Base-by-base conservation (phyloP, 2,888 invertebrate genomes). In the Horisme vitalbata region DNA sequence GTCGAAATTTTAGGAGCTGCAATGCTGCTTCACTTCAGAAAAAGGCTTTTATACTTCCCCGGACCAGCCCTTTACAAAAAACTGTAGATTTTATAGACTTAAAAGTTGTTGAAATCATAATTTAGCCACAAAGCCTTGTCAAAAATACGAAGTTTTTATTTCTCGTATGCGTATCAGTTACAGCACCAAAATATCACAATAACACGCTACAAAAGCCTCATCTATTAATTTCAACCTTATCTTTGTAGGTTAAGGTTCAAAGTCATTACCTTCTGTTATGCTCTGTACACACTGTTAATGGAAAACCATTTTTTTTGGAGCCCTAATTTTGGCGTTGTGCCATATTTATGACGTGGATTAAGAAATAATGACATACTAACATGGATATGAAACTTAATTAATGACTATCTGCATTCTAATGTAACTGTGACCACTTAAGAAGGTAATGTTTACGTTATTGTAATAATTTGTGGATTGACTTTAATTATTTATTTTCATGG, bases 261-360 rank as follows among this genome's bases (percentile, higher is more conserved):
- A 43, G 12, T 38, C 41, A 38, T 38, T 30, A 38, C 11, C 3
- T 38, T 24, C 13, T 23, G 24, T 30, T 20, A 27, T 20, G 35
- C 28, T 33, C 8, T 26, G 47, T 48, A 30, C 20, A 45, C 31
- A 30, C 45, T 49, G 53, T 58, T 58, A 55, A 55, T 58, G 58
- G 53, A 53, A 58, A 52, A 49, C 51, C 58, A 55, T 58, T 58
- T 53, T 54, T 58, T 52, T 50, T 41, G 45, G 39, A 44, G 51
- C 31, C 45, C 49, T 55, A 55, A 58, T 55, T 58, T 55, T 58
- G 58, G 58, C 58, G 38, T 27, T 37, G 43, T 33, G 51, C 58
- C 58, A 58, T 55, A 49, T 53, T 55, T 46, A 45, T 45, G 49
- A 45, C 55, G 43, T 41, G 47, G 55, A 55, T 57, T 52, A 50